phyloP scores from a whole-genome alignment of 2,888 invertebrate species.

The Lasioglossum calceatum region DNA sequence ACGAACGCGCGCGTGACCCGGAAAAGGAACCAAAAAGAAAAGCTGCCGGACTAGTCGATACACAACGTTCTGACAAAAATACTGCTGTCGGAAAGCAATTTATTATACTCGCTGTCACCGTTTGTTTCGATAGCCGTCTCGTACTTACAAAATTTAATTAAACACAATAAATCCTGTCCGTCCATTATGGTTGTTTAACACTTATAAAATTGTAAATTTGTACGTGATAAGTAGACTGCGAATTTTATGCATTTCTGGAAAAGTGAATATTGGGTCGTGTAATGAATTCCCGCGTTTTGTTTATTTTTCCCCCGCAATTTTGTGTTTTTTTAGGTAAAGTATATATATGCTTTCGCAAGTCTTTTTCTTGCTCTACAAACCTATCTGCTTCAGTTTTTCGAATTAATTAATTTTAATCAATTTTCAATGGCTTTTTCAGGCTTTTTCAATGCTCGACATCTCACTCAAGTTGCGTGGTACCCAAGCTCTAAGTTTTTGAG shows the following conservation, averaged over 20 bases:
- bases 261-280: background rate
- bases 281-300: too few relatives aligned
- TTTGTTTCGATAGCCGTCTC: background rate
- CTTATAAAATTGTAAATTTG: background rate
- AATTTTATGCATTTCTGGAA: background rate
- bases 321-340: too few relatives aligned
- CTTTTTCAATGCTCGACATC: too few relatives aligned
- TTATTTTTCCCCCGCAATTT: too few relatives aligned
- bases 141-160: background rate
- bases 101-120: background rate
- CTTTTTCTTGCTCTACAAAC: too few relatives aligned
- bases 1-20: constrained; percentile 24
- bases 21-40: constrained; percentile 6
- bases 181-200: background rate
- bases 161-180: background rate
- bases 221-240: background rate
- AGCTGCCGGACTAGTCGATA: background rate
- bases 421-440: too few relatives aligned
- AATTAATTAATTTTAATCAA: too few relatives aligned
- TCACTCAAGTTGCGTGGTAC: too few relatives aligned
- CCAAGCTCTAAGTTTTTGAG: too few relatives aligned
- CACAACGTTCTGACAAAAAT: background rate
- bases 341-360: too few relatives aligned
- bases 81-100: background rate
- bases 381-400: too few relatives aligned